Base-by-base conservation (phyloP, 2,113 vertebrate genomes). In the Oryzias melastigma region DNA sequence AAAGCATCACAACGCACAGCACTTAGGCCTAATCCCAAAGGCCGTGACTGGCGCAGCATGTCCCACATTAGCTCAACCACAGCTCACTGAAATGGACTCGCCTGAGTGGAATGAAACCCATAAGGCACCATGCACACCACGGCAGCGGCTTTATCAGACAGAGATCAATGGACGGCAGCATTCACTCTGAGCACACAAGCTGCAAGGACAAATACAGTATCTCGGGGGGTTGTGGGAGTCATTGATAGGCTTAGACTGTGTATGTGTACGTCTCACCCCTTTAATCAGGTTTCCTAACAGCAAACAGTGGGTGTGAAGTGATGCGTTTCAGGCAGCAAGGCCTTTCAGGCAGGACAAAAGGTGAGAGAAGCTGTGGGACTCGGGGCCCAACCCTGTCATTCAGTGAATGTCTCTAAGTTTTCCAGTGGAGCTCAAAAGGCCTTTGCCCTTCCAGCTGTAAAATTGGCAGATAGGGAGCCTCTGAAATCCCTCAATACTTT, bases 41-140 rank as follows among this genome's bases (percentile, higher is more conserved):
- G 91, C 84, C 73, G 90, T 91, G 90, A 90, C 89, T 91, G 90
- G 87, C 79, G 78, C 86, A 85, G 88, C 81, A 65, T 80, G 88
- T 85, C 84, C 85, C 84, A 87, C 86, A 92, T 92, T 92, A 92
- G 87, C 89, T 87, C 87, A 75, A 82, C 86, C 90, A 82, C 88
- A 89, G 78, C 88, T 87, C 76, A 76, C 88, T 87, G 86, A 88
- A 89, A 89, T 90, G 89, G 85, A 88, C 87, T 88, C 86, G 87
- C 63, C 90, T 89, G 88, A 90, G 90, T 80, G 78, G 88, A 90
- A 90, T 92, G 87, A 91, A 90, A 85, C 83, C 80, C 90, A 88
- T 80, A 87, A 90, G 88, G 87, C 86, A 80, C 78, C 87, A 64
- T 82, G 85, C 85, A 85, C 89, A 85, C 84, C 82, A 86, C 62